Evolutionary conservation across 2,797 vertebrate genomes (phyloP).

Genomic region (Danio albolineatus): DNA sequence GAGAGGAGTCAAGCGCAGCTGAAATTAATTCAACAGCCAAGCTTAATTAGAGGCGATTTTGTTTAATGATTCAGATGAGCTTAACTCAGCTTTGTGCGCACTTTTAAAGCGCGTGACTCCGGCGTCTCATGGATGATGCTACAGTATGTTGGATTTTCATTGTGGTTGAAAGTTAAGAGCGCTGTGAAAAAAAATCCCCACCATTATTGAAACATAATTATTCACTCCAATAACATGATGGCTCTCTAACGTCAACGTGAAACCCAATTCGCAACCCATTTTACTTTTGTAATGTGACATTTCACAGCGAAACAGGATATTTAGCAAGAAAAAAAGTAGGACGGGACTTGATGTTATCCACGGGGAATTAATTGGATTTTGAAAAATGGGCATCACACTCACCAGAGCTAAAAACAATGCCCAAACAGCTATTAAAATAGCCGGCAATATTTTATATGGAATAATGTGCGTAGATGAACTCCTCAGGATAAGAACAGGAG

Average conservation of each 20-base stretch:
- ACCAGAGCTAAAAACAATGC: not conserved
- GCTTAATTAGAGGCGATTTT: constrained; percentile 64
- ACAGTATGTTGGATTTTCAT: constrained; percentile 23
- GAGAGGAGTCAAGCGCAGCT: constrained; percentile 58
- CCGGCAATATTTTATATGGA: not conserved
- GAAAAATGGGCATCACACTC: not conserved
- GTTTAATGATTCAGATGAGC: constrained; percentile 62
- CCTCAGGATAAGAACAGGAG: not conserved
- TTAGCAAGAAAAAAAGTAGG: not conserved
- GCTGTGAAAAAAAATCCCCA: constrained; percentile 33
- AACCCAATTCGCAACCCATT: constrained; percentile 12
- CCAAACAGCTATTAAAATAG: not conserved
- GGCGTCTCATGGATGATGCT: constrained; percentile 36
- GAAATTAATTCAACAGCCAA: constrained; percentile 64
- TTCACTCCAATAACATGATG: constrained; percentile 9
- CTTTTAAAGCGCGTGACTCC: constrained; percentile 45
- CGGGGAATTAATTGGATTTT: not conserved
- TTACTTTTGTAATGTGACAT: constrained; percentile 3
- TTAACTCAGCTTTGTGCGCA: constrained; percentile 57
- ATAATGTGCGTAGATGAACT: constrained; percentile 5
- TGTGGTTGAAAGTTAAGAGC: not conserved
- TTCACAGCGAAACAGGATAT: constrained; percentile 14
- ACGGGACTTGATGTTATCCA: not conserved
- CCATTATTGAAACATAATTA: constrained; percentile 28
- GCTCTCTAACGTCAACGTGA: constrained; percentile 1